A percentile compares a stretch with the other conserved stretches of the same genome.
Evolutionary conservation across 2,797 vertebrate species (phyloP).

Genomic region (Halcyon leucocephala): DNA sequence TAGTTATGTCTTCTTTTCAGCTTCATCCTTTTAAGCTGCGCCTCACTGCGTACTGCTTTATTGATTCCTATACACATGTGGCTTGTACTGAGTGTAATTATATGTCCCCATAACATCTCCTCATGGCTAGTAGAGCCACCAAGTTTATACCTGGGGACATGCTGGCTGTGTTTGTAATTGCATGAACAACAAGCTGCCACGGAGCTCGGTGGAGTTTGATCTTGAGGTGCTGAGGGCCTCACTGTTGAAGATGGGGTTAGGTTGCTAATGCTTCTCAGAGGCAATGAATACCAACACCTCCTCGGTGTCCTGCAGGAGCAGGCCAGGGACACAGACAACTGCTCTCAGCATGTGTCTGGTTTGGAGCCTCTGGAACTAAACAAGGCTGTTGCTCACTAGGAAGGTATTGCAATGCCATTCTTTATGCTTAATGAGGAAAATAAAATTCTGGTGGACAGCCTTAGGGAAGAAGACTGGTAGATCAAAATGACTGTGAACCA

Average conservation of each 20-base stretch:
- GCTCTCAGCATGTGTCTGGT: background rate
- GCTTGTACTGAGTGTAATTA: background rate
- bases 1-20: background rate
- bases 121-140: background rate
- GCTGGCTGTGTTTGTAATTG: background rate
- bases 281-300: background rate
- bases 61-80: background rate
- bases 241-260: background rate
- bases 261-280: background rate
- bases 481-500: background rate
- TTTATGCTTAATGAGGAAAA: background rate
- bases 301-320: background rate
- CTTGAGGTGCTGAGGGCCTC: background rate
- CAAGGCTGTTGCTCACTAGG: background rate
- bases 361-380: background rate
- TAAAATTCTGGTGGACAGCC: background rate
- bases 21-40: background rate
- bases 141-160: background rate
- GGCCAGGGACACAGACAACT: background rate
- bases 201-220: background rate
- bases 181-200: background rate
- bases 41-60: background rate
- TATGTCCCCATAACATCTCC: background rate
- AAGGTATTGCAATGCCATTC: background rate
- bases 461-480: background rate